Evolutionary conservation across 2,888 invertebrate genomes (phyloP).

Genomic region (Xestia sexstrigata): DNA sequence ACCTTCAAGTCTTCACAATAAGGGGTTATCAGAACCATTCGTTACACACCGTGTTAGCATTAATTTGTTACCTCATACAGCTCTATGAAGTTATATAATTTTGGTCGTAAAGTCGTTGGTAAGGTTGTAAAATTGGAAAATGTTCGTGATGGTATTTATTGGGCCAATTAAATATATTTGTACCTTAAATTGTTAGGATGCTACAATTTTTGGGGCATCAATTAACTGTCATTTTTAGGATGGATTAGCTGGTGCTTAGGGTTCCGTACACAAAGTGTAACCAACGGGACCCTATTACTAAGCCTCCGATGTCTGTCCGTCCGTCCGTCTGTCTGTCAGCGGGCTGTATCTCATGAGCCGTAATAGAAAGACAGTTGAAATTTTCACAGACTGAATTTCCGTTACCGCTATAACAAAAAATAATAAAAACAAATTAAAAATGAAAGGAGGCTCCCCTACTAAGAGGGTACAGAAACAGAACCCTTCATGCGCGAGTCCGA

Average conservation of each 20-base stretch:
- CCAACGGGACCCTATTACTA: too few relatives aligned
- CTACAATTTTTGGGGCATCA: neutral
- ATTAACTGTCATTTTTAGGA: neutral
- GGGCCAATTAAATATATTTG: slow-evolving; percentile 25
- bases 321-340: too few relatives aligned
- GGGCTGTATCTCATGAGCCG: too few relatives aligned
- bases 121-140: slow-evolving; percentile 27
- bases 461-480: too few relatives aligned
- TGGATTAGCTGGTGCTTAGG: neutral
- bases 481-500: too few relatives aligned
- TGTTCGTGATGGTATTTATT: slow-evolving; percentile 29
- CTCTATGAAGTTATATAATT: slow-evolving; percentile 6
- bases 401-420: too few relatives aligned
- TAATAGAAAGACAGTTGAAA: too few relatives aligned
- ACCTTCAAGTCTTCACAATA: slow-evolving; percentile 47
- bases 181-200: neutral
- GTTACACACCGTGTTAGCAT: slow-evolving; percentile 42
- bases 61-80: slow-evolving; percentile 45
- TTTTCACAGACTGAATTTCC: too few relatives aligned
- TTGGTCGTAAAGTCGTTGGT: slow-evolving; percentile 36
- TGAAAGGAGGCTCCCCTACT: too few relatives aligned
- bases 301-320: too few relatives aligned
- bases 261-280: too few relatives aligned
- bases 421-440: too few relatives aligned
- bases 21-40: slow-evolving; percentile 53